Evolutionary conservation across 2,797 vertebrate genomes (phyloP).

Genomic region (Chelmon rostratus): DNA sequence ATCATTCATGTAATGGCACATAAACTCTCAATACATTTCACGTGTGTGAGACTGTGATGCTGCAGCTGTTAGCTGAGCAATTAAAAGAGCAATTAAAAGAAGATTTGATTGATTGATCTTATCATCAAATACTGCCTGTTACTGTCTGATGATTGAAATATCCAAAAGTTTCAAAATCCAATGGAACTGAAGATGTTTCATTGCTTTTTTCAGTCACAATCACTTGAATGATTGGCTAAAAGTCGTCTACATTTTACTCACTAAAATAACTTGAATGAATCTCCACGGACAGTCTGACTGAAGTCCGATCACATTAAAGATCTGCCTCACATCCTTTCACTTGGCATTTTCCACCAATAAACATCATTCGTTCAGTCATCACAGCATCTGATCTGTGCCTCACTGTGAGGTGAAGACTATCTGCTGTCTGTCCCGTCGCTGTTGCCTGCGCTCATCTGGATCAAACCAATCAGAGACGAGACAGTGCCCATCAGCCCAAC

Average conservation of each 20-base stretch:
- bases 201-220: constrained; percentile 11
- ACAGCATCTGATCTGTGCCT: constrained; percentile 14
- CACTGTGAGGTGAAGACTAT: constrained; percentile 19
- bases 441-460: constrained; percentile 78
- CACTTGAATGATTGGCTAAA: background rate
- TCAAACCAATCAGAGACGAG: constrained; percentile 92
- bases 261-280: background rate
- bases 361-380: background rate
- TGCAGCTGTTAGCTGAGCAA: background rate
- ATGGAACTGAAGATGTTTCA: background rate
- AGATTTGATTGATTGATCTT: background rate
- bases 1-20: background rate
- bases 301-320: constrained; percentile 9
- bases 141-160: background rate
- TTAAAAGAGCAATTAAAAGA: background rate
- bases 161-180: background rate
- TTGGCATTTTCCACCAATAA: background rate
- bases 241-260: background rate
- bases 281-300: background rate
- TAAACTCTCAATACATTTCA: background rate
- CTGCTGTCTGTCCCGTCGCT: constrained; percentile 38
- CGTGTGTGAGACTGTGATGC: background rate
- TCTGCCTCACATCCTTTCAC: background rate
- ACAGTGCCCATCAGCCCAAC: constrained; percentile 94
- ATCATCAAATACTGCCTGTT: background rate